phyloP scores from a whole-genome alignment of 2,797 vertebrate species.

The Pseudochirops corinnae region DNA sequence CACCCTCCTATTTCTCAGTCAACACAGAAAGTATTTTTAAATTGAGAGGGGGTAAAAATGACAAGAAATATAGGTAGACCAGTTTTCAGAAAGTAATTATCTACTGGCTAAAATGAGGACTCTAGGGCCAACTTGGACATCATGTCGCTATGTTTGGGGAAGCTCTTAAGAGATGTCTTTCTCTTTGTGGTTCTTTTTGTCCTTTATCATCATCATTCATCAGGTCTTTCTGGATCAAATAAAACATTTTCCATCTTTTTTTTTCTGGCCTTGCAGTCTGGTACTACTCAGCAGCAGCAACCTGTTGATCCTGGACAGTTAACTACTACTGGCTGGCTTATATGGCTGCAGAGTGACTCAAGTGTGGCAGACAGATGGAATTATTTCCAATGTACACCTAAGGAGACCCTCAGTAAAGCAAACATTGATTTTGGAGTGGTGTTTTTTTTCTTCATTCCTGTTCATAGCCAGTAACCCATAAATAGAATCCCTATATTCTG shows the following conservation, averaged over 20 bases:
- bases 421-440: constrained; percentile 87
- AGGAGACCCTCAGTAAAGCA: constrained; percentile 87
- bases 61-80: not conserved
- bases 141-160: not conserved
- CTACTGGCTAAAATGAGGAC: not conserved
- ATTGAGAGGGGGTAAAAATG: not conserved
- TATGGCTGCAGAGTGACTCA: constrained; percentile 81
- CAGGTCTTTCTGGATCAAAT: constrained; percentile 52
- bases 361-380: constrained; percentile 85
- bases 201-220: constrained; percentile 69
- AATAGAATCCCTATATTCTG: constrained; percentile 85
- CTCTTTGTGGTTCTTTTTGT: constrained; percentile 37
- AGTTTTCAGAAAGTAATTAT: not conserved
- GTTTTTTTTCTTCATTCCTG: constrained; percentile 71
- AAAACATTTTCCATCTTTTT: constrained; percentile 76
- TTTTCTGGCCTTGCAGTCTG: constrained; percentile 58
- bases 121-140: not conserved
- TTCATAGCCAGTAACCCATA: constrained; percentile 84
- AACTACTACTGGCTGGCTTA: constrained; percentile 81
- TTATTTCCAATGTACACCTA: constrained; percentile 88
- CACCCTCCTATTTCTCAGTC: not conserved
- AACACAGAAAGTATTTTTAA: not conserved
- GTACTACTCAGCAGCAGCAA: constrained; percentile 75
- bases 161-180: constrained; percentile 8
- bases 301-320: constrained; percentile 86